phyloP scores from a whole-genome alignment of 2,888 invertebrate genomes.

The Nomada ruficornis region DNA sequence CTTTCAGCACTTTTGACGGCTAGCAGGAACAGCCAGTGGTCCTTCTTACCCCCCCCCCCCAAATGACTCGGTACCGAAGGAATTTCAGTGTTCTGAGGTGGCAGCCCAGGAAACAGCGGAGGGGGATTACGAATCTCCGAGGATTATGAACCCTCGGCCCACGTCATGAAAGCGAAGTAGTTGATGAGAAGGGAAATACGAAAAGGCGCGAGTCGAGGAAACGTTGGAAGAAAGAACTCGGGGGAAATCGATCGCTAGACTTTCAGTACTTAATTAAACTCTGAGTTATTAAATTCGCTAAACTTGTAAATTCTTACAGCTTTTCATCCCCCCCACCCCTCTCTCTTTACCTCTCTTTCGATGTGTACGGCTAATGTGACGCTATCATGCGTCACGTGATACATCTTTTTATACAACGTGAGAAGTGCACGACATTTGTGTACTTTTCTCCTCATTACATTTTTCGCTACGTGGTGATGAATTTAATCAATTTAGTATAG shows the following conservation, averaged over 20 bases:
- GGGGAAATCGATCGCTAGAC: slow-evolving; percentile 79
- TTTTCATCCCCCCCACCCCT: slow-evolving; percentile 7
- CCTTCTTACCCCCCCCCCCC: slow-evolving; percentile 3
- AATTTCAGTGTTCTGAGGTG: slow-evolving; percentile 57
- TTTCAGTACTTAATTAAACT: slow-evolving; percentile 82
- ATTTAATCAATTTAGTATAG: too few relatives aligned
- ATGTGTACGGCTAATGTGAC: too few relatives aligned
- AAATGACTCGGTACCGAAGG: slow-evolving; percentile 46
- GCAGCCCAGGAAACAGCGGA: slow-evolving; percentile 25
- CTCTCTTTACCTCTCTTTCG: too few relatives aligned
- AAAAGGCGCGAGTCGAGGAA: slow-evolving; percentile 26
- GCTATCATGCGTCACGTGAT: too few relatives aligned
- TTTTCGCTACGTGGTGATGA: too few relatives aligned
- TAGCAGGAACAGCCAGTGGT: slow-evolving; percentile 47
- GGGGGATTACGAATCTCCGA: slow-evolving; percentile 54
- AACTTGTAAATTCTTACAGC: slow-evolving; percentile 67
- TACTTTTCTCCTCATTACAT: too few relatives aligned
- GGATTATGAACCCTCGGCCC: slow-evolving; percentile 65
- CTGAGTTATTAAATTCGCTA: slow-evolving; percentile 82
- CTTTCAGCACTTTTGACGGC: slow-evolving; percentile 51
- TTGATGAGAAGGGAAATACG: slow-evolving; percentile 45
- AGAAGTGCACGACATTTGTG: too few relatives aligned
- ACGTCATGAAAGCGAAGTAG: slow-evolving; percentile 47
- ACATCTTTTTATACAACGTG: too few relatives aligned
- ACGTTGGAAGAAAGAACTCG: slow-evolving; percentile 65